These are phyloP conservation scores for Spondyliosoma cantharus DNA, from an alignment of 2,797 vertebrate genomes.

Conservation along the genomic window DNA sequence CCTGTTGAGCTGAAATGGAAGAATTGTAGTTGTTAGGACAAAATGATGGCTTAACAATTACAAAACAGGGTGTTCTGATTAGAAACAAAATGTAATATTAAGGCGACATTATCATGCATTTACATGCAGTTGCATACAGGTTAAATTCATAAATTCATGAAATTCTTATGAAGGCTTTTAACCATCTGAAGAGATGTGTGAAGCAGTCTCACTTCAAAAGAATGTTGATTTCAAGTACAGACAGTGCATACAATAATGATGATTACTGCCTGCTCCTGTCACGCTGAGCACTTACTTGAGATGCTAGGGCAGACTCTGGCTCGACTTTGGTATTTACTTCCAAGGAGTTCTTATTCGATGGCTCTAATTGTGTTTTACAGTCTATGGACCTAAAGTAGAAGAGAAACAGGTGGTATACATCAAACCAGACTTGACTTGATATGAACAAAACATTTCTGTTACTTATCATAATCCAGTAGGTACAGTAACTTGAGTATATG, in stretches of 20 bases:
- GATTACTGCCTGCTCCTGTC: constrained; percentile 34
- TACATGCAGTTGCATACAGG: constrained; percentile 36
- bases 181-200: constrained; percentile 17
- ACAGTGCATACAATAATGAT: constrained; percentile 42
- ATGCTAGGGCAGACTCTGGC: constrained; percentile 87
- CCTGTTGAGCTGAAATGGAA: constrained; percentile 89
- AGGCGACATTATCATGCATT: constrained; percentile 31
- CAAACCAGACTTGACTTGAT: constrained; percentile 1
- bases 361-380: constrained; percentile 89
- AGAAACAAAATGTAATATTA: constrained; percentile 31
- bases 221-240: constrained; percentile 48
- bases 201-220: constrained; percentile 24
- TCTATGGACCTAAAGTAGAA: constrained; percentile 90
- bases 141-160: constrained; percentile 12
- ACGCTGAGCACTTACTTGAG: constrained; percentile 87
- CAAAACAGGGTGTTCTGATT: constrained; percentile 61
- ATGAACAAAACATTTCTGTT: neutral
- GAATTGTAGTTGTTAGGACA: constrained; percentile 84
- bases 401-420: constrained; percentile 5
- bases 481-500: neutral
- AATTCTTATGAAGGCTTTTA: constrained; percentile 4
- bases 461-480: neutral
- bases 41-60: constrained; percentile 55
- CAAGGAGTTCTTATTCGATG: constrained; percentile 84
- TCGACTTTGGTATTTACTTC: constrained; percentile 89